Percentiles rank a stretch among this genome's conserved stretches.
These are phyloP conservation scores for Propsilocerus akamusi DNA, from an alignment of 1,140 invertebrate genomes.

Conservation along the genomic window DNA sequence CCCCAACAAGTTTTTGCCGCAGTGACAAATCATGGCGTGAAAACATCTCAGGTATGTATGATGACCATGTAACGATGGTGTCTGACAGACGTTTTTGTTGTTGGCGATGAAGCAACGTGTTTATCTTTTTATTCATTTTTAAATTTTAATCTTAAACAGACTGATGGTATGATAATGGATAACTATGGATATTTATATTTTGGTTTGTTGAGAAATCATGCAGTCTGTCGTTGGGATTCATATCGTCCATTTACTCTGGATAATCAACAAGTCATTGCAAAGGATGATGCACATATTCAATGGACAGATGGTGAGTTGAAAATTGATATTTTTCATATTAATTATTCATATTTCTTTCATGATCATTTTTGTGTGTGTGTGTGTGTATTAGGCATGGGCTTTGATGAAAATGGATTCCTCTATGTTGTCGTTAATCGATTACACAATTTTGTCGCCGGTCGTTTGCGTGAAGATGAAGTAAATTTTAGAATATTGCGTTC, in stretches of 20 bases:
- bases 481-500: conserved; percentile 40
- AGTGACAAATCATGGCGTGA: conserved; percentile 36
- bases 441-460: conserved; percentile 35
- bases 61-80: conserved; percentile 36
- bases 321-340: background rate
- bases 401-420: conserved; percentile 39
- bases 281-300: conserved; percentile 41
- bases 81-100: background rate
- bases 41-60: conserved; percentile 42
- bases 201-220: conserved; percentile 40
- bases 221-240: conserved; percentile 45
- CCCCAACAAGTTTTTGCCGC: conserved; percentile 13
- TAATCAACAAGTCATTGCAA: conserved; percentile 36
- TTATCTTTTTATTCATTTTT: background rate
- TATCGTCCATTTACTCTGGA: conserved; percentile 12
- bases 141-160: conserved; percentile 30
- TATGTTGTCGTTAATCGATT: conserved; percentile 45
- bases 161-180: conserved; percentile 39
- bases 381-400: conserved; percentile 27
- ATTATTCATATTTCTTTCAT: background rate
- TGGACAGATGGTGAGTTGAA: conserved; percentile 36
- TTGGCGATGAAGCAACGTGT: background rate
- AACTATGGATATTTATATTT: conserved; percentile 40
- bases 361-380: background rate
- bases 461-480: conserved; percentile 27